phyloP scores from a whole-genome alignment of 2,113 vertebrate genomes.

The Chloroceryle aenea region DNA sequence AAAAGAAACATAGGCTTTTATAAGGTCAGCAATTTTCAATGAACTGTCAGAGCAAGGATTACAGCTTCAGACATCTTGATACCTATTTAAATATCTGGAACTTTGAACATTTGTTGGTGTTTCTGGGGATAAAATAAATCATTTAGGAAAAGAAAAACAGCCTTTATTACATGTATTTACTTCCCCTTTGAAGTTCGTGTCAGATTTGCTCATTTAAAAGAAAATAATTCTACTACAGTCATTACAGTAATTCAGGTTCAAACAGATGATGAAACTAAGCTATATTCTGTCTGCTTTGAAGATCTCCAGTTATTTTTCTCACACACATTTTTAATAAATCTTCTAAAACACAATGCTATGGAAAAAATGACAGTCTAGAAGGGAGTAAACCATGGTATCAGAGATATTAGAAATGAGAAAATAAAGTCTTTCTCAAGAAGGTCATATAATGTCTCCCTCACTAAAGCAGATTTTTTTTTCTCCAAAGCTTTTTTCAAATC shows the following conservation, averaged over 20 bases:
- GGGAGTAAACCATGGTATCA: constrained; percentile 9
- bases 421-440: constrained; percentile 40
- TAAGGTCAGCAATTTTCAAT: constrained; percentile 55
- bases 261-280: constrained; percentile 57
- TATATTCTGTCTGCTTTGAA: constrained; percentile 64
- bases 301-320: constrained; percentile 50
- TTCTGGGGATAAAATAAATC: constrained; percentile 68
- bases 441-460: background rate
- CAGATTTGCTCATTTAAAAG: constrained; percentile 67
- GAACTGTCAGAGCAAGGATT: constrained; percentile 49
- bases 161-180: constrained; percentile 67
- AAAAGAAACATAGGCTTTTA: constrained; percentile 41
- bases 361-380: constrained; percentile 2
- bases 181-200: constrained; percentile 57
- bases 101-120: constrained; percentile 61
- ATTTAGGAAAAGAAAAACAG: constrained; percentile 43
- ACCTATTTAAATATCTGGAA: constrained; percentile 53
- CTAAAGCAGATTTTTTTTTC: background rate
- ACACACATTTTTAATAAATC: constrained; percentile 57
- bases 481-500: constrained; percentile 4
- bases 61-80: constrained; percentile 50
- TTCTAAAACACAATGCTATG: constrained; percentile 36
- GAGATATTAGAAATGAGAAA: constrained; percentile 26
- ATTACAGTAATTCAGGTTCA: constrained; percentile 72
- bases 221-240: constrained; percentile 73